These are phyloP conservation scores for Drosophila prolongata DNA, from an alignment of 2,888 invertebrate species.

Conservation along the genomic window DNA sequence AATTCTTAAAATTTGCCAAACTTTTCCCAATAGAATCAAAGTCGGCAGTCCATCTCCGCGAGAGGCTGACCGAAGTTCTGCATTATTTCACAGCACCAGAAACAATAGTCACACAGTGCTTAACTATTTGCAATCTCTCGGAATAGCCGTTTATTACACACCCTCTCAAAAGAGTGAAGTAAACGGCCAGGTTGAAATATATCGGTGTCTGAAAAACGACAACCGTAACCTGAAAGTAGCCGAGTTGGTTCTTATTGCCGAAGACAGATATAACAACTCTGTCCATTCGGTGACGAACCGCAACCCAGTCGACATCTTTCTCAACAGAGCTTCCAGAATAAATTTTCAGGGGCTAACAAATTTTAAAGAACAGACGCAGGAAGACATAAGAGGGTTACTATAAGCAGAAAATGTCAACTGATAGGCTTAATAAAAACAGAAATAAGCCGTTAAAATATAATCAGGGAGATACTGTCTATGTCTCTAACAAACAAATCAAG, in stretches of 20 bases:
- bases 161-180: neutral
- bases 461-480: neutral
- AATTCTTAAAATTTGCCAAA: no score
- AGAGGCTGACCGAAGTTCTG: neutral
- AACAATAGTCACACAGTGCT: neutral
- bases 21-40: neutral
- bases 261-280: neutral
- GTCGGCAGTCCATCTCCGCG: neutral
- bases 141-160: neutral
- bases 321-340: constrained; percentile 1
- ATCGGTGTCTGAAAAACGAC: neutral
- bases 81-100: neutral
- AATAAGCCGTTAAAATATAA: no score
- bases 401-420: no score
- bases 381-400: neutral
- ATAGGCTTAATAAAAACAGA: no score
- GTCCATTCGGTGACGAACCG: no score
- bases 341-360: neutral
- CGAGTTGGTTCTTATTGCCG: neutral
- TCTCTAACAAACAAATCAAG: neutral
- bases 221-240: neutral
- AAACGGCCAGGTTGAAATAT: neutral
- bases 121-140: neutral
- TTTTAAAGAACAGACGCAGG: neutral
- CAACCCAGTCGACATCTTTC: no score